Conservation (phyloP, 2,888 invertebrate genomes). For the Thymelicus lineola region DNA sequence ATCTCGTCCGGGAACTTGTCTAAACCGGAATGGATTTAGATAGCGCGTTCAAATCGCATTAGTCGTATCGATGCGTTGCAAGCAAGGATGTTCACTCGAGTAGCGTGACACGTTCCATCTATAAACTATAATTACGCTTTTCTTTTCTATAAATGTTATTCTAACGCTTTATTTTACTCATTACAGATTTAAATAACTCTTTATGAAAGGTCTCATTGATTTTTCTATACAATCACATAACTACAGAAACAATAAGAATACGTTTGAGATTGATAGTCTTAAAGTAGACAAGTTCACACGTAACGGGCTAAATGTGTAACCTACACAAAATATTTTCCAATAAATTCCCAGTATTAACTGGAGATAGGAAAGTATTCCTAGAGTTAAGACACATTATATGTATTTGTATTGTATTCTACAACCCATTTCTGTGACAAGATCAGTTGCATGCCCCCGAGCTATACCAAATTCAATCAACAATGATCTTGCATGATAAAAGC, state of each 20-base stretch:
- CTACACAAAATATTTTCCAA: background rate
- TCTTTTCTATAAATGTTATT: no score
- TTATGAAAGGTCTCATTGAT: no score
- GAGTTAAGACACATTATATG: background rate
- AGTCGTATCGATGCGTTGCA: constrained; percentile 50
- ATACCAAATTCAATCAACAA: constrained; percentile 30
- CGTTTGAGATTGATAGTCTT: no score
- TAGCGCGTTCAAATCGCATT: constrained; percentile 73
- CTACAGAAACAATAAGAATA: no score
- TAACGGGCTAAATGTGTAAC: background rate
- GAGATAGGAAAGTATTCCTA: background rate
- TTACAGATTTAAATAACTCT: no score
- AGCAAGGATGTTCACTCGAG: constrained; percentile 11
- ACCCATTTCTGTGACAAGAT: background rate
- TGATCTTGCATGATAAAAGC: constrained; percentile 16
- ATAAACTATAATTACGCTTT: background rate
- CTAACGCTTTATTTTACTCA: no score
- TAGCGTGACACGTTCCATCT: background rate
- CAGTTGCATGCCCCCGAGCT: background rate
- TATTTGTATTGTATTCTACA: no score
- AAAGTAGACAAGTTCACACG: no score
- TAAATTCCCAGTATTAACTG: background rate
- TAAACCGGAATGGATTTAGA: constrained; percentile 60
- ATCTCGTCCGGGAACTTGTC: constrained; percentile 49
- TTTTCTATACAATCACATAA: no score